Conservation (phyloP, 2,888 invertebrate species). For the Candidula unifasciata region DNA sequence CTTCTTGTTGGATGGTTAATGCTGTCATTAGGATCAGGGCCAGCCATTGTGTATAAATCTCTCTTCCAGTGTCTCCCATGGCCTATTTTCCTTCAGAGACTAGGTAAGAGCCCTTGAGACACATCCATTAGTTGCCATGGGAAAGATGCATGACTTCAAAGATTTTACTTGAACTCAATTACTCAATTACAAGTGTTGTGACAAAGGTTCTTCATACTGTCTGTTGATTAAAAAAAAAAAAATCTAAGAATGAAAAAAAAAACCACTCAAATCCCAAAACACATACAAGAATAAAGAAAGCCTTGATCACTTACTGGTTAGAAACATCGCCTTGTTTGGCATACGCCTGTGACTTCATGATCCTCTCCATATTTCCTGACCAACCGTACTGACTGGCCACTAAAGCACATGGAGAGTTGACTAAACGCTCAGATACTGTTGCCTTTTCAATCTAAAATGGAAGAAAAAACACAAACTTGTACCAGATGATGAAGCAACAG, state of each 20-base stretch:
- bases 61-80: too few relatives aligned
- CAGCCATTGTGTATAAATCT: too few relatives aligned
- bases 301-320: constrained; percentile 81
- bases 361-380: constrained; percentile 99
- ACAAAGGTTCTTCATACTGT: too few relatives aligned
- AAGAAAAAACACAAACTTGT: background rate
- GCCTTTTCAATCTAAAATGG: constrained; percentile 84
- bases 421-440: constrained; percentile 90
- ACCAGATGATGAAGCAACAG: too few relatives aligned
- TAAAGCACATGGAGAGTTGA: constrained; percentile 95
- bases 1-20: too few relatives aligned
- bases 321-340: constrained; percentile 88
- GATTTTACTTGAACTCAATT: too few relatives aligned
- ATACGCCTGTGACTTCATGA: constrained; percentile 93
- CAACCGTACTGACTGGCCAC: constrained; percentile 98
- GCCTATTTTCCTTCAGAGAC: too few relatives aligned
- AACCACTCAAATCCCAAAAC: background rate
- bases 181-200: too few relatives aligned
- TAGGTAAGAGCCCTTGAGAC: too few relatives aligned
- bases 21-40: too few relatives aligned
- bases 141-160: too few relatives aligned
- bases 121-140: too few relatives aligned
- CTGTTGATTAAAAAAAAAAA: background rate
- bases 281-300: background rate
- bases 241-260: background rate